Evolutionary conservation across 2,888 invertebrate genomes (phyloP), one percentile per base, ranked within the genome.

Genomic region (Caenorhabditis panamensis): DNA sequence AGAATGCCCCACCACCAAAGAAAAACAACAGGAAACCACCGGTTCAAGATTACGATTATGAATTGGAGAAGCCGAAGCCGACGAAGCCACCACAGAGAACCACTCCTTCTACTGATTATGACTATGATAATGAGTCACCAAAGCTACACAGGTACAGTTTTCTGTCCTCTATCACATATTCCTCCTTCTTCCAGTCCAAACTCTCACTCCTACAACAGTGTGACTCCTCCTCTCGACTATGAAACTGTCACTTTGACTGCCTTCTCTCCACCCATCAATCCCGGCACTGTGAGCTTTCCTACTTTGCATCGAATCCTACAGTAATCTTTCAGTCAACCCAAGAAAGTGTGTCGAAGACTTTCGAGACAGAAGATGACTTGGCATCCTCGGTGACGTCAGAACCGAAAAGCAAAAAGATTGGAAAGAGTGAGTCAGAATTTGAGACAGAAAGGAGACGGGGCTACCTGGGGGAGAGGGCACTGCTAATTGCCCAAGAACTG

Each of bases 361-460:
- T 90, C 59, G 89, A 90, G 67, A 88, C 89, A 20, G 85, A 87
- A 68, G 89, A 90, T 76, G 89, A 90, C 64, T 79, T 90, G 67
- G 63, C 79, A 53, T 49, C 72, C n/a, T 62, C 59, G n/a, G 59
- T 68, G 66, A 67, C 66, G 61, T 56, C 80, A 62, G 53, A 54
- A 44, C 72, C 72, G 20, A 79, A 76, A 51, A 77, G 82, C 28
- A 66, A 69, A 49, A 80, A 80, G 53, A 82, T 76, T 58, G 63
- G 66, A 44, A 79, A 76, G 63, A 59, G 79, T 79, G 61, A 69
- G 79, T 61, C 28, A 47, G n/a, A n/a, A n/a, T n/a, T n/a, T n/a
- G n/a, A n/a, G n/a, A n/a, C n/a, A n/a, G n/a, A n/a, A n/a, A n/a
- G n/a, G n/a, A 51, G 18, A 16, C 37, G 24, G 47, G 47, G 22